A percentile compares a stretch with the other conserved stretches of the same genome.
Evolutionary conservation across 2,797 vertebrate species (phyloP).

Genomic region (Phylloscopus collybita): DNA sequence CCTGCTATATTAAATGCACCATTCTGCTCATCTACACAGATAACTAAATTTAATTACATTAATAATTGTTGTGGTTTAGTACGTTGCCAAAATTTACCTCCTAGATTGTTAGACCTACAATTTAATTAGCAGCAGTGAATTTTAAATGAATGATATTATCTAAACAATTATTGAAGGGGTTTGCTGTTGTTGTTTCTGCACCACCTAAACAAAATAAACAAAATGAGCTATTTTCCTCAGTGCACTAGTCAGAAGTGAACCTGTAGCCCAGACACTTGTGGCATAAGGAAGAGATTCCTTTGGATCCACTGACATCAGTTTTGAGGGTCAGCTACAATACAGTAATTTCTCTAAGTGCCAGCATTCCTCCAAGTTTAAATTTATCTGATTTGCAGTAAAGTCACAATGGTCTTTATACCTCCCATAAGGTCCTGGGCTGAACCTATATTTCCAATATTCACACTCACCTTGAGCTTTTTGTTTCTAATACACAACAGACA

Average conservation of each 20-base stretch:
- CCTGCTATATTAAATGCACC: neutral
- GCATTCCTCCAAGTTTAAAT: neutral
- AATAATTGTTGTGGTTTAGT: slow-evolving; percentile 53
- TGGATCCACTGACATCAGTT: neutral
- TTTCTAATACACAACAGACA: neutral
- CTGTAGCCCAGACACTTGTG: neutral
- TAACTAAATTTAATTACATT: slow-evolving; percentile 54
- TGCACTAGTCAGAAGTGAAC: neutral
- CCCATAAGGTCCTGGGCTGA: neutral
- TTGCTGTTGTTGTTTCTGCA: neutral
- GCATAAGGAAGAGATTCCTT: neutral
- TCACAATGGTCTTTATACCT: neutral
- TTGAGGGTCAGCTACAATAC: neutral
- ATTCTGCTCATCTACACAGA: slow-evolving; percentile 39
- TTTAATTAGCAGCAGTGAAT: slow-evolving; percentile 45
- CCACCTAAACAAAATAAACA: neutral
- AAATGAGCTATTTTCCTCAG: neutral
- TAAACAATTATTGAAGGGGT: neutral
- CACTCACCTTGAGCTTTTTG: neutral
- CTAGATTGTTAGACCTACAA: slow-evolving; percentile 6
- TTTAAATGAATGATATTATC: neutral
- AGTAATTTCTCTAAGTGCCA: neutral
- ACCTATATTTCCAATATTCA: neutral
- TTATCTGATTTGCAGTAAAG: neutral
- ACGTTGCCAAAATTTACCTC: slow-evolving; percentile 22